Percentiles rank a stretch among this genome's conserved stretches.
Conservation (phyloP, 2,888 invertebrate genomes). For the Calameuta idolon region DNA sequence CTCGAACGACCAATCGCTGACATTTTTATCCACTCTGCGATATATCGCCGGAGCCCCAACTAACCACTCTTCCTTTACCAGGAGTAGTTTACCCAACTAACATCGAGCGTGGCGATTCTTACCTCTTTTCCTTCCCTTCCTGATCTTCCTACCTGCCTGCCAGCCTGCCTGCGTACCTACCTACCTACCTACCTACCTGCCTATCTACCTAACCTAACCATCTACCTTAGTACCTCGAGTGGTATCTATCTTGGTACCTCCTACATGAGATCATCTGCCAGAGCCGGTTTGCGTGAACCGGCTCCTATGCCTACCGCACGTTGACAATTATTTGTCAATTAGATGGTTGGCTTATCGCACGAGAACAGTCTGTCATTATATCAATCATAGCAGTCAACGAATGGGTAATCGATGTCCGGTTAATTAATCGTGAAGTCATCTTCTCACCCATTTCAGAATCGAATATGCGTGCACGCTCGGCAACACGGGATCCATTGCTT, state of each 20-base stretch:
- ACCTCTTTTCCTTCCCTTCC: background rate
- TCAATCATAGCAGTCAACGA: conserved; percentile 16
- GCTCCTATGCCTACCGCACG: background rate
- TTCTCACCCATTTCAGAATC: conserved; percentile 21
- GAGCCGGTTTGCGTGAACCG: background rate
- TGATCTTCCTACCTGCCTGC: background rate
- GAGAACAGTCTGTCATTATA: conserved; percentile 18
- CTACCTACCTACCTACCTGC: conserved; percentile 19
- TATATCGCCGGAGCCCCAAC: background rate
- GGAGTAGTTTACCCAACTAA: background rate
- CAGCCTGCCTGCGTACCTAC: background rate
- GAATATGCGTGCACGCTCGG: conserved; percentile 19
- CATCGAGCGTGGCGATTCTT: background rate
- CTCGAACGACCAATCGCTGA: conserved; percentile 37
- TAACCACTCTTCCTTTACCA: background rate
- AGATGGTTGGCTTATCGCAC: conserved; percentile 15
- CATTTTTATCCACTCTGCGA: conserved; percentile 32
- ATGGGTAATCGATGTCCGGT: conserved; percentile 26
- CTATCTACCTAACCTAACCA: conserved; percentile 23
- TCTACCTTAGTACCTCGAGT: background rate
- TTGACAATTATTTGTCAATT: conserved; percentile 18
- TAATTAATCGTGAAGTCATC: conserved; percentile 38
- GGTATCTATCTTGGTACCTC: conserved; percentile 8
- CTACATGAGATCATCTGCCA: conserved; percentile 7
- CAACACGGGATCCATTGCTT: conserved; percentile 31